Conservation (phyloP, 35 echinoderm and acorn worm genomes). For the Acanthaster planci region DNA sequence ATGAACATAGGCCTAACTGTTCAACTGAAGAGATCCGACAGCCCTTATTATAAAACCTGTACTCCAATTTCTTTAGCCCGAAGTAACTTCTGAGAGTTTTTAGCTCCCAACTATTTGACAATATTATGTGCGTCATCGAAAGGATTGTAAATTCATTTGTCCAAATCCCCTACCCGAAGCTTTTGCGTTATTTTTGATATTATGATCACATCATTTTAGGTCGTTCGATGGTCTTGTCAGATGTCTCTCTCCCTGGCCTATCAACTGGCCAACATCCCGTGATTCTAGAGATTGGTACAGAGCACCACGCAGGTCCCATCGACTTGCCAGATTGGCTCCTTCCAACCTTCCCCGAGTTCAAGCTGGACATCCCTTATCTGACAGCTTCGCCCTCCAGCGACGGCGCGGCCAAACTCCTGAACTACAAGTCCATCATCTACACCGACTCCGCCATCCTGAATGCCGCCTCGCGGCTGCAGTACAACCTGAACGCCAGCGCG, state of each 20-base stretch:
- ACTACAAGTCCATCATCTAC: constrained; percentile 22
- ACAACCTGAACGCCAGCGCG: constrained; percentile 24
- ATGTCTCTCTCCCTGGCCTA: constrained; percentile 24
- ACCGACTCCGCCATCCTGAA: neutral
- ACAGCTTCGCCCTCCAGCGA: neutral
- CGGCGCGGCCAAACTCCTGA: neutral
- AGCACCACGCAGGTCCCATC: constrained; percentile 13
- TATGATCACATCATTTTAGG: too few relatives aligned
- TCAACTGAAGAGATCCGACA: too few relatives aligned
- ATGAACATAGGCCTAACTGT: too few relatives aligned
- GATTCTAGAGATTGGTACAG: constrained; percentile 25
- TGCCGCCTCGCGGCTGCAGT: constrained; percentile 27
- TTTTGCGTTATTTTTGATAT: too few relatives aligned
- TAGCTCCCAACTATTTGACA: too few relatives aligned
- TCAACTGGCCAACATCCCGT: constrained; percentile 27
- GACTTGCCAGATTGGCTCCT: constrained; percentile 1
- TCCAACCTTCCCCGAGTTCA: constrained; percentile 23
- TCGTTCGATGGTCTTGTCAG: constrained; percentile 5
- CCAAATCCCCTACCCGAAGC: too few relatives aligned
- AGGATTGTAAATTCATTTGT: too few relatives aligned
- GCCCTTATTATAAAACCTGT: too few relatives aligned
- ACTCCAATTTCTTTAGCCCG: too few relatives aligned
- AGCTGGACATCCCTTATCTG: constrained; percentile 28
- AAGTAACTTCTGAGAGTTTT: too few relatives aligned
- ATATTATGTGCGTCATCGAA: too few relatives aligned